phyloP scores from a whole-genome alignment of 2,888 invertebrate genomes.

The Hesperia comma region DNA sequence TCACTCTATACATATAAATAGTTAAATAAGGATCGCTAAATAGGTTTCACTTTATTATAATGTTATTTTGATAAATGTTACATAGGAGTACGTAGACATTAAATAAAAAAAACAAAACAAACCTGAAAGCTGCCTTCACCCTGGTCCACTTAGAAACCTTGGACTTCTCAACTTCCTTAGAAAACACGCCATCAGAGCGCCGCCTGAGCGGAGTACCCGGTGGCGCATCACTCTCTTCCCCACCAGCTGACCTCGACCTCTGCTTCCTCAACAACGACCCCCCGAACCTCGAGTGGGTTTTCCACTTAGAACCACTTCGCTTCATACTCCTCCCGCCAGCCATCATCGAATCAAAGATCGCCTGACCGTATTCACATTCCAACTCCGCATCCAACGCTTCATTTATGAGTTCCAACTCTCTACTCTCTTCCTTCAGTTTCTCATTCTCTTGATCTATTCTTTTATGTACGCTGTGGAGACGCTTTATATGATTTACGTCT shows the following conservation, averaged over 20 bases:
- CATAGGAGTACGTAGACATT: too few relatives aligned
- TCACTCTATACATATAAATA: too few relatives aligned
- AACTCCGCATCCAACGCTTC: conserved; percentile 83
- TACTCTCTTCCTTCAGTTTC: conserved; percentile 62
- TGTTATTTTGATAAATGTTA: too few relatives aligned
- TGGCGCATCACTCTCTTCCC: conserved; percentile 82
- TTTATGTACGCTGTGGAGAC: conserved; percentile 84
- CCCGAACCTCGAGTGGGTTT: conserved; percentile 71
- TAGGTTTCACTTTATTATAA: too few relatives aligned
- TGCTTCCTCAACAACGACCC: conserved; percentile 83
- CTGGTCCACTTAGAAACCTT: conserved; percentile 94
- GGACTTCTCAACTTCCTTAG: conserved; percentile 78
- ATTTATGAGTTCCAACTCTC: conserved; percentile 70
- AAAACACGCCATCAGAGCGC: conserved; percentile 70
- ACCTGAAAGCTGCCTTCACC: conserved; percentile 94
- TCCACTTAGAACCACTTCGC: conserved; percentile 79
- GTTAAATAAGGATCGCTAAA: too few relatives aligned
- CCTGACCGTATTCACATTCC: conserved; percentile 86
- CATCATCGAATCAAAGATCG: conserved; percentile 86
- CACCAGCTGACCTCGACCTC: conserved; percentile 87
- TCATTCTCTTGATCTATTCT: conserved; percentile 75
- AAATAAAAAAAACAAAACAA: conserved; percentile 69
- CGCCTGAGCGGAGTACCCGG: conserved; percentile 70
- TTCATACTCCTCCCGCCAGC: conserved; percentile 81
- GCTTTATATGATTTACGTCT: conserved; percentile 89